A percentile compares a stretch with the other conserved stretches of the same genome.
Conservation (phyloP, 1,140 invertebrate genomes). For the Streblospio benedicti region DNA sequence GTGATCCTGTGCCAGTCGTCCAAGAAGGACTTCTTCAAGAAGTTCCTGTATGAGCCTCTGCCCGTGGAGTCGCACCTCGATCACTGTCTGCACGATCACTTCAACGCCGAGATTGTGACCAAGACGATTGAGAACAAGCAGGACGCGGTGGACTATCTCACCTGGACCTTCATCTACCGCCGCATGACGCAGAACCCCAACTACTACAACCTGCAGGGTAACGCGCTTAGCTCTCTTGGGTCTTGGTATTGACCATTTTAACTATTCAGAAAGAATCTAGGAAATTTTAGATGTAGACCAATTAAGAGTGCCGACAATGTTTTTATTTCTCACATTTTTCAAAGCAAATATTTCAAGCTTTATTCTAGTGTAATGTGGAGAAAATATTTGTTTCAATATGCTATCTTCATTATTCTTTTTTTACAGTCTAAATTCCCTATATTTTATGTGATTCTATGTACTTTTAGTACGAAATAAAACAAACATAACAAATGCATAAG, state of each 20-base stretch:
- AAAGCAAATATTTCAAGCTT: too few species aligned
- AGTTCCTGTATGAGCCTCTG: slow-evolving; percentile 93
- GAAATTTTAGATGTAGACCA: too few species aligned
- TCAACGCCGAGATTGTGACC: slow-evolving; percentile 98
- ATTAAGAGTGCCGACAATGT: background rate
- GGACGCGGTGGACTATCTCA: slow-evolving; percentile 97
- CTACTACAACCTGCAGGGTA: slow-evolving; percentile 89
- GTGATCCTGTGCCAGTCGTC: slow-evolving; percentile 94
- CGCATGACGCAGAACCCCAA: slow-evolving; percentile 98
- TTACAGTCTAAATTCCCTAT: too few species aligned
- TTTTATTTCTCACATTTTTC: too few species aligned
- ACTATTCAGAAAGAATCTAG: too few species aligned
- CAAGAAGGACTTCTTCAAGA: slow-evolving; percentile 98
- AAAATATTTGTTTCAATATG: too few species aligned
- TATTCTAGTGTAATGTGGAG: too few species aligned
- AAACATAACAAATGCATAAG: too few species aligned
- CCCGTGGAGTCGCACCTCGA: slow-evolving; percentile 97
- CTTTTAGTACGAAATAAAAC: too few species aligned
- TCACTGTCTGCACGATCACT: slow-evolving; percentile 95
- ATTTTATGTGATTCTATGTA: too few species aligned
- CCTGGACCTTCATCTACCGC: slow-evolving; percentile 97
- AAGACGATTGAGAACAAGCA: slow-evolving; percentile 99
- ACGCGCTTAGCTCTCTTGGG: background rate
- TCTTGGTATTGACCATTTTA: slow-evolving; percentile 2
- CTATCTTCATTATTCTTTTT: too few species aligned